Conservation (phyloP, 2,113 vertebrate species). For the Phyllopteryx taeniolatus region DNA sequence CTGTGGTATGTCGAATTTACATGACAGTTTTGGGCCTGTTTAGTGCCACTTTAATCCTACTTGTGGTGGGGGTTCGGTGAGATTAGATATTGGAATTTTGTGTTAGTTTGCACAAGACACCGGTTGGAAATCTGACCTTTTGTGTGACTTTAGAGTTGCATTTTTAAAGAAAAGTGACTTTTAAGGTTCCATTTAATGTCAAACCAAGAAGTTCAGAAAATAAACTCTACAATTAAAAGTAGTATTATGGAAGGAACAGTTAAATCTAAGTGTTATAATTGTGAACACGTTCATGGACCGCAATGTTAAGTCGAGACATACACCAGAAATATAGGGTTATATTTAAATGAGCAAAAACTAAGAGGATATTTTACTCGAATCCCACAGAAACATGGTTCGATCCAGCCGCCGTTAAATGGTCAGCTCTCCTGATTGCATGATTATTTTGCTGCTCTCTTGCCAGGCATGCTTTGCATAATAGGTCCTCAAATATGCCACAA, state of each 20-base stretch:
- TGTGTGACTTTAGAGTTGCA: too few species aligned
- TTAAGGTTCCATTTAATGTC: not conserved
- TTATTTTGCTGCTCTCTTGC: not conserved
- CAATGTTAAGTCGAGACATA: not conserved
- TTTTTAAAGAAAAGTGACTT: too few species aligned
- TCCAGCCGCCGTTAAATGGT: not conserved
- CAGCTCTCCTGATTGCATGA: not conserved
- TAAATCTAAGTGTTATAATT: not conserved
- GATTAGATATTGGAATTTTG: too few species aligned
- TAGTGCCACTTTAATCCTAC: too few species aligned
- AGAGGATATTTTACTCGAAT: not conserved
- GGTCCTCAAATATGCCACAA: slow-evolving; percentile 5
- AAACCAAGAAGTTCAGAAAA: not conserved
- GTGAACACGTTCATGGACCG: not conserved
- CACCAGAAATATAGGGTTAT: not conserved
- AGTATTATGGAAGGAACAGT: not conserved
- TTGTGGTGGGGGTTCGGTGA: too few species aligned
- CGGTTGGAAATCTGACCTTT: too few species aligned
- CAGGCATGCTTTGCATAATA: slow-evolving; percentile 19
- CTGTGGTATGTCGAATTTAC: too few species aligned
- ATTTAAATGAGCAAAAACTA: not conserved
- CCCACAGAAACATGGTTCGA: not conserved
- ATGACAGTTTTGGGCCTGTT: too few species aligned
- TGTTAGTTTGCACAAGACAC: too few species aligned
- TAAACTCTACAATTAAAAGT: not conserved